These are phyloP conservation scores for Syrmaticus mikado DNA, from an alignment of 2,113 vertebrate genomes.

Conservation along the genomic window DNA sequence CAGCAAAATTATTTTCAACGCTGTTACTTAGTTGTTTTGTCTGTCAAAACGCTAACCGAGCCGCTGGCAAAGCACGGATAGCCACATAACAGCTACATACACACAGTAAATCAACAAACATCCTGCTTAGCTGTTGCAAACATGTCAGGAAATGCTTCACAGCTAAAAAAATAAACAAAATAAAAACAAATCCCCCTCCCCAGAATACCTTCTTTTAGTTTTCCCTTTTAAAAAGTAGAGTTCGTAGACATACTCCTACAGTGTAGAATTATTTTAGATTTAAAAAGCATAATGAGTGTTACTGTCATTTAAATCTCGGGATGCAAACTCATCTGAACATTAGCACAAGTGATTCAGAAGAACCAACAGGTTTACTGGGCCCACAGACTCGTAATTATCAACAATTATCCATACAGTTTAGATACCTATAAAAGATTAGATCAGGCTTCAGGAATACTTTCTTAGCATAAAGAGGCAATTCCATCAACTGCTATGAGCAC, in stretches of 20 bases:
- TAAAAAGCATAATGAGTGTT: background rate
- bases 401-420: background rate
- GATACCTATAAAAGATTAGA: background rate
- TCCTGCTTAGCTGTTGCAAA: background rate
- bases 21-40: background rate
- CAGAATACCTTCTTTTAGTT: background rate
- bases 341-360: background rate
- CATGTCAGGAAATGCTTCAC: background rate
- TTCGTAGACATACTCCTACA: background rate
- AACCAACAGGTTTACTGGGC: background rate
- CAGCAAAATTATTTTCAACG: background rate
- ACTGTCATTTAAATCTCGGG: background rate
- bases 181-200: background rate
- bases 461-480: background rate
- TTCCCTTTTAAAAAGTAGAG: background rate
- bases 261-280: background rate
- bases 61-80: background rate
- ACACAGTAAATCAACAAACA: background rate
- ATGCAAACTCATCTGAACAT: background rate
- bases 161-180: background rate
- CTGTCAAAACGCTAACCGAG: background rate
- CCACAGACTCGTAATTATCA: background rate
- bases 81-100: background rate
- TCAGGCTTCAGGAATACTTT: background rate
- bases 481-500: background rate